These are phyloP conservation scores for Garrulus glandarius DNA, from an alignment of 2,797 vertebrate species.

Conservation along the genomic window DNA sequence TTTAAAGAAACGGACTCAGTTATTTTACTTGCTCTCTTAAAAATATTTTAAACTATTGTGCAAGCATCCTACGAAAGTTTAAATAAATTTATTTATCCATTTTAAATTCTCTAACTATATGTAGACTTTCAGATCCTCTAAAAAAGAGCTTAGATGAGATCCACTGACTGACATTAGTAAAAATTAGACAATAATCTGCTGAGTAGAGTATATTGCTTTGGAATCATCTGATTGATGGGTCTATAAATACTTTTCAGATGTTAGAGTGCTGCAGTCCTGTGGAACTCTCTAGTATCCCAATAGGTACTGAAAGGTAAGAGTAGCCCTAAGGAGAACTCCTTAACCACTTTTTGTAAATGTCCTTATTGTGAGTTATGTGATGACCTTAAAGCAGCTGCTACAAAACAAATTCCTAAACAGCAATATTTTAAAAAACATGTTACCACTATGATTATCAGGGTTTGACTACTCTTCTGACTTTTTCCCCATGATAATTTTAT, in stretches of 20 bases:
- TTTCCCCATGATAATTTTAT: not conserved
- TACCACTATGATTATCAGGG: not conserved
- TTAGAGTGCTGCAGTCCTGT: not conserved
- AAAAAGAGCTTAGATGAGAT: not conserved
- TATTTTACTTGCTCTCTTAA: not conserved
- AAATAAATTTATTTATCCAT: not conserved
- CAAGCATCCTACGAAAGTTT: not conserved
- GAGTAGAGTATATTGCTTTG: not conserved
- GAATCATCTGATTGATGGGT: not conserved
- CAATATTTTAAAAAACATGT: not conserved
- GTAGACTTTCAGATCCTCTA: not conserved
- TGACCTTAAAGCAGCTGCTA: not conserved
- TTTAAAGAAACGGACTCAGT: not conserved
- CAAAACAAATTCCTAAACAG: not conserved
- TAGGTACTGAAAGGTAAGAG: rapidly evolving
- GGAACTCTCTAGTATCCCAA: not conserved
- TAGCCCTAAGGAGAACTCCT: not conserved
- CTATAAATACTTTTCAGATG: not conserved
- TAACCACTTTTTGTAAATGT: not conserved
- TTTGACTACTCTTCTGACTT: not conserved
- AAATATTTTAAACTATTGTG: not conserved
- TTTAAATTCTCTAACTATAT: not conserved
- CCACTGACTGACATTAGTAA: not conserved
- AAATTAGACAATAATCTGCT: not conserved
- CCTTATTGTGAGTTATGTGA: not conserved